Evolutionary conservation across 1,140 invertebrate genomes (phyloP).

Genomic region (Pomacea maculata): DNA sequence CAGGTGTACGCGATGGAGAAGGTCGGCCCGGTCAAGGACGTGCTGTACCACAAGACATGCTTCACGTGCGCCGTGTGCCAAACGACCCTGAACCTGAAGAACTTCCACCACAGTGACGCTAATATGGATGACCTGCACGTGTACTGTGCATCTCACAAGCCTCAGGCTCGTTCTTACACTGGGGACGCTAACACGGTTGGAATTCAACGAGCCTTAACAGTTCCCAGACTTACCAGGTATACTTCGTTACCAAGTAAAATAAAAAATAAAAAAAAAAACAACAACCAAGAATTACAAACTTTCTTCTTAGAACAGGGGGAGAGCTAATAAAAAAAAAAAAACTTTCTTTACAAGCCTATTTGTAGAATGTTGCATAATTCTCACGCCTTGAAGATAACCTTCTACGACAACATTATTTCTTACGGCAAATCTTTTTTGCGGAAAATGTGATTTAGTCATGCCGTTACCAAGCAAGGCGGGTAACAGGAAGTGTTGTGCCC

Average conservation of each 20-base stretch:
- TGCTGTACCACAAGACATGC: slow-evolving; percentile 37
- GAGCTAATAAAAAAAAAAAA: too few relatives aligned
- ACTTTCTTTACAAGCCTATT: too few relatives aligned
- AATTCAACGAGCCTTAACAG: slow-evolving; percentile 12
- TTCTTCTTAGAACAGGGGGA: too few relatives aligned
- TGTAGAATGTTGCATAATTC: too few relatives aligned
- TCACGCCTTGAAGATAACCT: too few relatives aligned
- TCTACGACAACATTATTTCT: too few relatives aligned
- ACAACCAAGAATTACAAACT: too few relatives aligned
- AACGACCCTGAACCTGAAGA: slow-evolving; percentile 29
- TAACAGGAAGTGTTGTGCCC: too few relatives aligned
- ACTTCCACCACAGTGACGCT: slow-evolving; percentile 32
- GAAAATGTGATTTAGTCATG: too few relatives aligned
- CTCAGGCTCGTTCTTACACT: slow-evolving; percentile 4
- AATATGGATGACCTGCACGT: slow-evolving; percentile 32
- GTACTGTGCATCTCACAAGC: slow-evolving; percentile 32
- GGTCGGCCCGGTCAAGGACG: slow-evolving; percentile 34
- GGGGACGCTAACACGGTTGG: slow-evolving; percentile 10
- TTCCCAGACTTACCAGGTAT: slow-evolving; percentile 1
- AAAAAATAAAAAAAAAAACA: too few relatives aligned
- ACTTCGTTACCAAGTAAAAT: background rate
- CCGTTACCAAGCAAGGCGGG: too few relatives aligned
- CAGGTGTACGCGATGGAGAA: slow-evolving; percentile 38
- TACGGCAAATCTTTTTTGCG: too few relatives aligned
- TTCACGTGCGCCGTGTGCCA: slow-evolving; percentile 33